Percentiles rank a stretch among this genome's conserved stretches.
Evolutionary conservation across 35 echinoderm and acorn worm genomes (phyloP).

Genomic region (Apostichopus parvimensis): DNA sequence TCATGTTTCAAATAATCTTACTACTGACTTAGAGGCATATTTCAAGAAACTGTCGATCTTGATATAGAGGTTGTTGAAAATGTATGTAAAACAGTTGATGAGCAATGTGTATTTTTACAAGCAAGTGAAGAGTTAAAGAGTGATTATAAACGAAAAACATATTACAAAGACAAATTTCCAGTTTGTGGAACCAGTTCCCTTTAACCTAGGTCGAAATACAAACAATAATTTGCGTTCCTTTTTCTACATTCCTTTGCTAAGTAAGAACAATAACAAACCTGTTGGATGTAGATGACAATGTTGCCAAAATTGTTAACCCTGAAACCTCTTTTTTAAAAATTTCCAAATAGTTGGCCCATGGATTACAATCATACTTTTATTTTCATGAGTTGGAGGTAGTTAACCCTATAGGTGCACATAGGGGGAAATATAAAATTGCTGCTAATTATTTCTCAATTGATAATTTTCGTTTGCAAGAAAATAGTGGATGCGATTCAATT

Average conservation of each 20-base stretch:
- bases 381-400: no score
- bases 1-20: constrained; percentile 17
- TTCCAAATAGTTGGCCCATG: constrained; percentile 39
- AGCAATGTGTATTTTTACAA: constrained; percentile 31
- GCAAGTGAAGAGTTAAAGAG: constrained; percentile 5
- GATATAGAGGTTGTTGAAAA: neutral
- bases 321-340: neutral
- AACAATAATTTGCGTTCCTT: no score
- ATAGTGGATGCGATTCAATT: neutral
- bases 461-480: constrained; percentile 29
- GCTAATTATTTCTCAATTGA: constrained; percentile 35
- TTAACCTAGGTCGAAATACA: constrained; percentile 22
- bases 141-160: neutral
- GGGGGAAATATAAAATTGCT: constrained; percentile 53
- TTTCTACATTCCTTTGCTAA: no score
- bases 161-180: constrained; percentile 30
- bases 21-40: constrained; percentile 6
- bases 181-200: constrained; percentile 39
- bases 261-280: constrained; percentile 36
- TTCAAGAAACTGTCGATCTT: neutral
- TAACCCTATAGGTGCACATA: constrained; percentile 17
- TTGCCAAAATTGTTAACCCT: no score
- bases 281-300: neutral
- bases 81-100: constrained; percentile 24
- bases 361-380: no score